phyloP scores from a whole-genome alignment of 37 sponge, comb jelly and placozoan genomes.

The Cladorhizidae sp. region DNA sequence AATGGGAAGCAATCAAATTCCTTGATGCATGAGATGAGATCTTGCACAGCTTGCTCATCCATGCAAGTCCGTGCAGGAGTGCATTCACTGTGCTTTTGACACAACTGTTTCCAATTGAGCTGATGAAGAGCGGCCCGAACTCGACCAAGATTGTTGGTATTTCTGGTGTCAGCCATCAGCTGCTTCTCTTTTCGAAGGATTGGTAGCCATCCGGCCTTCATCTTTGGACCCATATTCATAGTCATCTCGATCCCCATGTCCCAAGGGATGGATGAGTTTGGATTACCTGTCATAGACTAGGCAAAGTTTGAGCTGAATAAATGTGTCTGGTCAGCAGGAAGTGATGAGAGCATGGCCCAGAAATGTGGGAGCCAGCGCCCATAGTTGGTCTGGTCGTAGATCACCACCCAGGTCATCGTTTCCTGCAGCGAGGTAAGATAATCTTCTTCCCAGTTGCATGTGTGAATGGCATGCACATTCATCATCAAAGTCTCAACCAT shows the following conservation, averaged over 20 bases:
- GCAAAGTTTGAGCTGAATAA: conserved; percentile 10
- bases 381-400: too few relatives aligned
- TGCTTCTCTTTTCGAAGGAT: conserved; percentile 1
- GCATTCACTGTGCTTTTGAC: neutral
- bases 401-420: too few relatives aligned
- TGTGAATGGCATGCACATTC: neutral
- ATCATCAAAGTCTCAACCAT: too few relatives aligned
- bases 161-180: neutral
- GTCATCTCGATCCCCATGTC: conserved; percentile 11
- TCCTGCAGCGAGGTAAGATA: too few relatives aligned
- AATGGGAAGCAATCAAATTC: neutral
- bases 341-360: too few relatives aligned
- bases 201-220: neutral
- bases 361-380: too few relatives aligned
- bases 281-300: conserved; percentile 5
- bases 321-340: too few relatives aligned
- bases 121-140: conserved; percentile 5
- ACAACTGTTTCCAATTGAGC: neutral
- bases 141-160: neutral
- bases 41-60: conserved; percentile 9
- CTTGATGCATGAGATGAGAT: neutral
- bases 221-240: conserved; percentile 3
- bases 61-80: neutral
- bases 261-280: too few relatives aligned
- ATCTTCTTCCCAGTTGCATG: too few relatives aligned